Base-by-base conservation (phyloP, 2,113 vertebrate genomes). In the Pheucticus melanocephalus region DNA sequence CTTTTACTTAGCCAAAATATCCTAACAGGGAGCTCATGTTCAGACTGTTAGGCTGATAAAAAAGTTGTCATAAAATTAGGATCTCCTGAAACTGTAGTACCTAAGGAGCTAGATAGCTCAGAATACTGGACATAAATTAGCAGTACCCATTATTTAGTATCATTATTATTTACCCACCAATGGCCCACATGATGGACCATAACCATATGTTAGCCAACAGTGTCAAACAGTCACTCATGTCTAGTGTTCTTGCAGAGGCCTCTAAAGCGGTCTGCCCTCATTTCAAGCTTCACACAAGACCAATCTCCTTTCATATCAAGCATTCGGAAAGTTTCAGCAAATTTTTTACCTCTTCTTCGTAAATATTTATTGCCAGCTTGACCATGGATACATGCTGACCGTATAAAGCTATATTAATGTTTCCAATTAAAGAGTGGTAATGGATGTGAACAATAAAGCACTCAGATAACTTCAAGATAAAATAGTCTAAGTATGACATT, bases 111-210 rank as follows among this genome's bases (percentile, higher is more conserved):
- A 76, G 16, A 15, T 12, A 65, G 48, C 23, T 45, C 51, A 33
- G 25, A 69, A 77, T 22, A 61, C 9, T 42, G 28, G 21, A 66
- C 3, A 11, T 23, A 47, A 76, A 80, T 48, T 66, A 54, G 39
- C 5, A 69, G 19, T 28, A 30, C 3, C 27, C 18, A 17, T 39
- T 54, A 77, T 23, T 56, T 31, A 35, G 54, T 64, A 40, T 2
- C 56, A 28, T n/a, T 56, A 27, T 28, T 54, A 76, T 31, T 53
- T 31, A 45, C 22, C 40, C 4, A 71, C 11, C 40, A 69, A 12
- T 1, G 2, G 21, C 24, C 15, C 33, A 48, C 13, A 31, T 3
- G 3, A 40, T 19, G 3, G n/a, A 35, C n/a, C 6, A 42, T 6
- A 54, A 69, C 33, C 5, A 23, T 9, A 25, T 6, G 1, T 2